Evolutionary conservation across 2,113 vertebrate genomes (phyloP).

Genomic region (Cyanoramphus novaezelandiae): DNA sequence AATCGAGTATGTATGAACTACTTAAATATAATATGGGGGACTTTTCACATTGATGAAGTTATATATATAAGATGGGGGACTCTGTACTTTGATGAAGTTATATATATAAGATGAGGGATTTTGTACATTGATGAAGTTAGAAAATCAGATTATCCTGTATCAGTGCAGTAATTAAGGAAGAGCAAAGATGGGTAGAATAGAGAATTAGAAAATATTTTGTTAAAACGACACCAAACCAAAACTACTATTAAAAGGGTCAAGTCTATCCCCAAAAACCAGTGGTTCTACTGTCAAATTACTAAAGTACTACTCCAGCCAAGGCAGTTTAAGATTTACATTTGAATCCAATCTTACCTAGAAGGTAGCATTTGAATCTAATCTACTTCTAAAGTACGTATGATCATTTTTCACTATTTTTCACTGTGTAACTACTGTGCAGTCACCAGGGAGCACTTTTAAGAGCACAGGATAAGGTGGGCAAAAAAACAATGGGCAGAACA

Average conservation of each 20-base stretch:
- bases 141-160: neutral
- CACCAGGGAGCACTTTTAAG: fast-evolving
- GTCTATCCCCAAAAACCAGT: neutral
- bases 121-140: neutral
- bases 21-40: neutral
- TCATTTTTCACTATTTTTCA: neutral
- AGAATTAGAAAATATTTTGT: neutral
- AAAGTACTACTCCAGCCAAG: neutral
- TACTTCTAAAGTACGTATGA: neutral
- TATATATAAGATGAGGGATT: neutral
- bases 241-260: neutral
- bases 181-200: neutral
- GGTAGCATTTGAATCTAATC: neutral
- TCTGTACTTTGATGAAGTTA: neutral
- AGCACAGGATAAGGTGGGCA: neutral
- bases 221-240: neutral
- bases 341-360: neutral
- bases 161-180: neutral
- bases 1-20: neutral
- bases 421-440: neutral
- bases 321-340: neutral
- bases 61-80: neutral
- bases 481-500: neutral
- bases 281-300: neutral
- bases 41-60: too few species aligned